Conservation (phyloP, 1,140 invertebrate genomes). For the Xylocopa sonorina region DNA sequence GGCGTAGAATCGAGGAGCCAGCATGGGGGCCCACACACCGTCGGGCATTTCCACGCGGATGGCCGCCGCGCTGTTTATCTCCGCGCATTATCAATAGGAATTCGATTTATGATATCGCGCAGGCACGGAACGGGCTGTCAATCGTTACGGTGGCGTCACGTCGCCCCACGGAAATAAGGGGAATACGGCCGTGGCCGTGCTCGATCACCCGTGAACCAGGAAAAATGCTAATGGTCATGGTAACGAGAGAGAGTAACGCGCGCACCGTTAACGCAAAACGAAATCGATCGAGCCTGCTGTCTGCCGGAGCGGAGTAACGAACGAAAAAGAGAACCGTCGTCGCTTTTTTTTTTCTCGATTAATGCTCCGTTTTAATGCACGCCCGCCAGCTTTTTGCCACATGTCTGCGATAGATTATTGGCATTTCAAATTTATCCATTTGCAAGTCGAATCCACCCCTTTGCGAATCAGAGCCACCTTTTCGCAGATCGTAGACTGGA, state of each 20-base stretch:
- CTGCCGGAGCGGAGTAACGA: too few relatives aligned
- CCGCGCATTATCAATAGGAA: slow-evolving; percentile 39
- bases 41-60: slow-evolving; percentile 33
- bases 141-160: slow-evolving; percentile 3
- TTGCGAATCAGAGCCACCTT: too few relatives aligned
- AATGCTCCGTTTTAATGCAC: slow-evolving; percentile 22
- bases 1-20: slow-evolving; percentile 26
- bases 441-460: too few relatives aligned
- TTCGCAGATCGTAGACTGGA: too few relatives aligned
- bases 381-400: background rate
- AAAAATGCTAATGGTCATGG: slow-evolving; percentile 32
- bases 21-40: slow-evolving; percentile 59
- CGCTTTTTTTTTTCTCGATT: background rate
- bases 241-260: slow-evolving; percentile 26
- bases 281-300: background rate
- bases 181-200: slow-evolving; percentile 14
- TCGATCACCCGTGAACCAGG: slow-evolving; percentile 39
- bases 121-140: background rate
- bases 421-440: too few relatives aligned
- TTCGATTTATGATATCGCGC: slow-evolving; percentile 30
- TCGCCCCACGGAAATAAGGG: slow-evolving; percentile 38
- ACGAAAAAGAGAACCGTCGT: background rate
- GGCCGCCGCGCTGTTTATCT: slow-evolving; percentile 35
- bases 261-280: slow-evolving; percentile 32
- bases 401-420: background rate